Evolutionary conservation across 2,113 vertebrate genomes (phyloP).

Genomic region (Cepphus grylle): DNA sequence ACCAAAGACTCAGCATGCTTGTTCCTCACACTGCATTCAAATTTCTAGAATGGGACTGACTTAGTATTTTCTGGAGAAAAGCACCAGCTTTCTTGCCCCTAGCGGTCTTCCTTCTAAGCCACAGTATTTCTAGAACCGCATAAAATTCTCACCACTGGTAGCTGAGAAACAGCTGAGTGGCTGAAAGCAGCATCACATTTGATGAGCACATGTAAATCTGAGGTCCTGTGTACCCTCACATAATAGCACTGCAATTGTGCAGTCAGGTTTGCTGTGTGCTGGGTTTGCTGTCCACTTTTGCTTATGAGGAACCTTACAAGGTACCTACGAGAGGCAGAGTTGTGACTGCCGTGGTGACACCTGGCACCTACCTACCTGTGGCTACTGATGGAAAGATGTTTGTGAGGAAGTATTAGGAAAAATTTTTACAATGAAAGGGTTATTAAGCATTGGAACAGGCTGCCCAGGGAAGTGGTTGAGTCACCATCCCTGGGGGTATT

Average conservation of each 20-base stretch:
- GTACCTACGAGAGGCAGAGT: neutral
- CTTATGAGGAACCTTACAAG: neutral
- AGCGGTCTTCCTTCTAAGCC: neutral
- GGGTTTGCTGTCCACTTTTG: neutral
- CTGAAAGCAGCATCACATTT: neutral
- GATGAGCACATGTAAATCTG: neutral
- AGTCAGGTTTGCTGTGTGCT: neutral
- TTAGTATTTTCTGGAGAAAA: neutral
- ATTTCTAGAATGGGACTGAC: neutral
- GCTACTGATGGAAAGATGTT: neutral
- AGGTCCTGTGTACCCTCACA: neutral
- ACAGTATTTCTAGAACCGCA: neutral
- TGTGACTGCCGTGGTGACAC: neutral
- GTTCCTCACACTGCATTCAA: neutral
- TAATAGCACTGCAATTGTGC: neutral
- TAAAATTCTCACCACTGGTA: neutral
- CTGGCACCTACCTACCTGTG: neutral
- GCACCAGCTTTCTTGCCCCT: neutral
- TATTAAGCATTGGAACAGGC: too few species aligned
- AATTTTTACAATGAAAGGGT: too few species aligned
- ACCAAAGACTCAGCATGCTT: neutral
- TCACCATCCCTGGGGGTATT: too few species aligned
- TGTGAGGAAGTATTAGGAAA: neutral
- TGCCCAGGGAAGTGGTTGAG: too few species aligned
- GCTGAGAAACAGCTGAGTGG: neutral